A percentile compares a stretch with the other conserved stretches of the same genome.
These are phyloP conservation scores for Pharmacophagus antenor DNA, from an alignment of 2,888 invertebrate species.

Conservation along the genomic window DNA sequence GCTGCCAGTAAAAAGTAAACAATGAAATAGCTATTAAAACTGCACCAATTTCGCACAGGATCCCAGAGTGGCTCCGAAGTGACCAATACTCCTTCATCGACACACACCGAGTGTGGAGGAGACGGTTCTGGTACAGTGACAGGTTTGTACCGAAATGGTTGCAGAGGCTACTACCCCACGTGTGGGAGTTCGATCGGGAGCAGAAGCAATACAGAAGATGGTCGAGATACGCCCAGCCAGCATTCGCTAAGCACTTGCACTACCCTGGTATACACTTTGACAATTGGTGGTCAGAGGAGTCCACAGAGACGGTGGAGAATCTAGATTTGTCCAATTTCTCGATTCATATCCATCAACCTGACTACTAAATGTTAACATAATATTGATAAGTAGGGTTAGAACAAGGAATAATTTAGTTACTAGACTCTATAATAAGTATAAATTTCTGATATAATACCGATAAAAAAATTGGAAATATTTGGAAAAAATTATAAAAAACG, in stretches of 20 bases:
- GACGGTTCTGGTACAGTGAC: constrained; percentile 7
- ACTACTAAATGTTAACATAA: constrained; percentile 9
- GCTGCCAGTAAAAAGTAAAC: no score
- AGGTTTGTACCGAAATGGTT: constrained; percentile 20
- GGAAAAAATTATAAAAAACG: no score
- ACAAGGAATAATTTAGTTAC: no score
- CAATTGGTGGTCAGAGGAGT: constrained; percentile 17
- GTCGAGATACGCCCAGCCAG: constrained; percentile 10
- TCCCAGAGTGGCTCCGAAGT: constrained; percentile 16
- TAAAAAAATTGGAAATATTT: no score
- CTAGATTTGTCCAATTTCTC: constrained; percentile 23
- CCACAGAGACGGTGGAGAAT: constrained; percentile 26
- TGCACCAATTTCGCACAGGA: no score
- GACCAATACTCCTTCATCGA: constrained; percentile 6
- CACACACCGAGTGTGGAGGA: constrained; percentile 23
- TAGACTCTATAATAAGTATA: no score
- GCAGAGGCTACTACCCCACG: constrained; percentile 18
- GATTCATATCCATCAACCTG: background rate
- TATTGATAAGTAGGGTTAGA: no score
- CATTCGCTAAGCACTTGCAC: constrained; percentile 22
- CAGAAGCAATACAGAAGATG: constrained; percentile 15
- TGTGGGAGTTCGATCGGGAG: constrained; percentile 22
- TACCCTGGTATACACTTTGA: constrained; percentile 11
- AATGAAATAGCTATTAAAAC: no score
- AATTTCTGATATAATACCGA: no score